phyloP scores from a whole-genome alignment of 2,113 vertebrate genomes.

The Labeo catla region DNA sequence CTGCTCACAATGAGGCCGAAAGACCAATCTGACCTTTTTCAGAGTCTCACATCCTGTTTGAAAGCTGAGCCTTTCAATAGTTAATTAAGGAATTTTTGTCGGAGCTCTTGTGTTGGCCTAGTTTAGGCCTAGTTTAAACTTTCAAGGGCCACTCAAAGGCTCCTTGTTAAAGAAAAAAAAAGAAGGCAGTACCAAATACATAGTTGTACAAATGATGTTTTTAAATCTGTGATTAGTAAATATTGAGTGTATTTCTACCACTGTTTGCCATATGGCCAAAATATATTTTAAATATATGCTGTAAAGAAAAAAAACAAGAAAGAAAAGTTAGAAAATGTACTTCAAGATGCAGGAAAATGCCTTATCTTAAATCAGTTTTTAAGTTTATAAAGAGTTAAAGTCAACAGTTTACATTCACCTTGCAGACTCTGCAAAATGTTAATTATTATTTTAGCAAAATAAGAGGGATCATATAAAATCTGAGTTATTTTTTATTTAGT shows the following conservation, averaged over 20 bases:
- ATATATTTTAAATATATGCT: background rate
- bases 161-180: background rate
- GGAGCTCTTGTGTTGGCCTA: conserved; percentile 29
- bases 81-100: conserved; percentile 29
- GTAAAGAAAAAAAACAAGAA: background rate
- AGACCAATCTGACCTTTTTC: conserved; percentile 46
- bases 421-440: no score
- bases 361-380: background rate
- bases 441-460: no score
- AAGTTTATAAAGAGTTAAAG: no score
- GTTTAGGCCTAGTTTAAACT: conserved; percentile 15
- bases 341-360: background rate
- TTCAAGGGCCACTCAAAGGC: conserved; percentile 30
- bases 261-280: background rate
- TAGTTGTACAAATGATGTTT: background rate
- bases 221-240: background rate
- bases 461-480: no score
- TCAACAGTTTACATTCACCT: no score
- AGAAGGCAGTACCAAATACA: background rate
- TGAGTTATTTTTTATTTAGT: no score
- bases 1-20: conserved; percentile 42
- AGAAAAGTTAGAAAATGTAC: background rate
- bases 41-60: conserved; percentile 47
- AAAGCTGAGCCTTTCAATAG: conserved; percentile 43
- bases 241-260: conserved; percentile 10